A percentile compares a stretch with the other conserved stretches of the same genome.
These are phyloP conservation scores for Proales similis DNA, from an alignment of 1,140 invertebrate species.

Conservation along the genomic window DNA sequence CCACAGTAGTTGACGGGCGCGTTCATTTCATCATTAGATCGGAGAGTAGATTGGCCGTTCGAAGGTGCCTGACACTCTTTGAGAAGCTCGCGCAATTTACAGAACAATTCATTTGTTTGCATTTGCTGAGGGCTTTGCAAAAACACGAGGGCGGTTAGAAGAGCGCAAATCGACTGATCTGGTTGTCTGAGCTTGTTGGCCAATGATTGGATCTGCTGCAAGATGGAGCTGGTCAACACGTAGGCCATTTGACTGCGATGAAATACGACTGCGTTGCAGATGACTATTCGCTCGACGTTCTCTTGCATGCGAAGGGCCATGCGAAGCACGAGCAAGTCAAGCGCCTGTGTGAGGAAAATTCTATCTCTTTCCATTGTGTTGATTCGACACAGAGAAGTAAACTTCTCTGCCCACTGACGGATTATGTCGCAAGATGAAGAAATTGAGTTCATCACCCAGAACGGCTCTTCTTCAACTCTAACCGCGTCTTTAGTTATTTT, in stretches of 20 bases:
- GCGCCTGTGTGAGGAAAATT: slow-evolving; percentile 1
- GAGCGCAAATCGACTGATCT: slow-evolving; percentile 13
- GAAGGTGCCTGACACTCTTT: slow-evolving; percentile 23
- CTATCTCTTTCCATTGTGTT: slow-evolving; percentile 18
- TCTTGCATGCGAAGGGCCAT: slow-evolving; percentile 30
- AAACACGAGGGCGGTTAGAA: slow-evolving; percentile 2
- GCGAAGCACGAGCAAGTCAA: slow-evolving; percentile 21
- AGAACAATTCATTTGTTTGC: slow-evolving; percentile 5
- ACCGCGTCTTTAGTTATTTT: slow-evolving; percentile 25
- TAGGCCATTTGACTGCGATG: slow-evolving; percentile 33
- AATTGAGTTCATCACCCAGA: slow-evolving; percentile 14
- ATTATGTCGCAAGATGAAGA: slow-evolving; percentile 35
- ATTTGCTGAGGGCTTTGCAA: slow-evolving; percentile 15
- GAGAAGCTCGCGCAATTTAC: slow-evolving; percentile 11
- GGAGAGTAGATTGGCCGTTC: slow-evolving; percentile 1
- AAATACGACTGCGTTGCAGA: slow-evolving; percentile 31
- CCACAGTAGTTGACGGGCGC: slow-evolving; percentile 2
- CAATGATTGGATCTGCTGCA: slow-evolving; percentile 32
- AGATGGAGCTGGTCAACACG: slow-evolving; percentile 22
- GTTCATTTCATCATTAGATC: not conserved
- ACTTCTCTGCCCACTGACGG: slow-evolving; percentile 34
- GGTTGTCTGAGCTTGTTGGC: slow-evolving; percentile 30
- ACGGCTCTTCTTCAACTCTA: slow-evolving; percentile 26
- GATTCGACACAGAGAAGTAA: slow-evolving; percentile 15
- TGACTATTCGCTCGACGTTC: slow-evolving; percentile 26